A percentile compares a stretch with the other conserved stretches of the same genome.
Evolutionary conservation across 2,888 invertebrate genomes (phyloP).

Genomic region (Chromoteleia sp.): DNA sequence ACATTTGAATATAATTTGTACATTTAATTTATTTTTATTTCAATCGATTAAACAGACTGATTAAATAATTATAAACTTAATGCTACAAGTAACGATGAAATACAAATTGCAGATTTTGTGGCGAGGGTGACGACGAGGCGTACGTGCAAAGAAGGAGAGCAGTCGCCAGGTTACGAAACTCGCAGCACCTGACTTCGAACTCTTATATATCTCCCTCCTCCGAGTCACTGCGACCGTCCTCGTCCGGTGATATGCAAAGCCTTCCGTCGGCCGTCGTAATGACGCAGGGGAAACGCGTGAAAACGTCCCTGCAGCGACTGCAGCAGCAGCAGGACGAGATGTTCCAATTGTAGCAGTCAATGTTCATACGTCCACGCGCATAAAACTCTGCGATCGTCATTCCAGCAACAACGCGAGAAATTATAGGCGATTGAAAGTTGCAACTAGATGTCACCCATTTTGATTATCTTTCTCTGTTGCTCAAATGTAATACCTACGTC

Average conservation of each 20-base stretch:
- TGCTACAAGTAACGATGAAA: neutral
- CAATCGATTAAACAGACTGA: too few species aligned
- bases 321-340: slow-evolving; percentile 95
- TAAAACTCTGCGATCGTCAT: slow-evolving; percentile 34
- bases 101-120: slow-evolving; percentile 85
- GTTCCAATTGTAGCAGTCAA: slow-evolving; percentile 93
- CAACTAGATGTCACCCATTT: too few species aligned
- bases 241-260: slow-evolving; percentile 85
- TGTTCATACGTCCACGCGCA: slow-evolving; percentile 49
- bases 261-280: slow-evolving; percentile 88
- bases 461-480: too few species aligned
- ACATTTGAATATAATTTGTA: too few species aligned
- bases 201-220: slow-evolving; percentile 84
- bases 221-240: slow-evolving; percentile 84
- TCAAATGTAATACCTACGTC: too few species aligned
- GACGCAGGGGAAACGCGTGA: slow-evolving; percentile 92
- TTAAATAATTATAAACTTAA: too few species aligned
- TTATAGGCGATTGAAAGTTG: too few species aligned
- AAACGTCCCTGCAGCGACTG: slow-evolving; percentile 91
- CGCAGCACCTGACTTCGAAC: slow-evolving; percentile 85
- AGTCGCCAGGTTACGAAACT: slow-evolving; percentile 87
- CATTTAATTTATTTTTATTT: too few species aligned
- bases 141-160: slow-evolving; percentile 86
- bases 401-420: neutral
- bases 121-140: slow-evolving; percentile 85